These are phyloP conservation scores for Tichodroma muraria DNA, from an alignment of 2,113 vertebrate genomes.

Conservation along the genomic window DNA sequence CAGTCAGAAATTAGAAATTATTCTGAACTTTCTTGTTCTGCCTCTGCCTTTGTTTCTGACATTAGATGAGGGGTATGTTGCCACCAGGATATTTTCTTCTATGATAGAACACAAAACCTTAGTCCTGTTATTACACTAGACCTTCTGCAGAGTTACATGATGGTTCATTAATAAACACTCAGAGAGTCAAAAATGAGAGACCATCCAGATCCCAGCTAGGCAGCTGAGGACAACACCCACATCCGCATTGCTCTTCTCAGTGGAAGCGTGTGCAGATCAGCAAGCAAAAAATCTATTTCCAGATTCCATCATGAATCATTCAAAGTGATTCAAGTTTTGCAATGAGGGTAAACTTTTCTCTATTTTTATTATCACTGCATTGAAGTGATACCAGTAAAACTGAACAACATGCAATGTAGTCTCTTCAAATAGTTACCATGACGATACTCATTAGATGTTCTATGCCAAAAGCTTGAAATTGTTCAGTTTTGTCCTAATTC, in stretches of 20 bases:
- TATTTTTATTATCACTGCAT: constrained; percentile 13
- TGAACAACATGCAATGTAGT: background rate
- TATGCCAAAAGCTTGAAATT: constrained; percentile 11
- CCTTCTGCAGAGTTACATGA: background rate
- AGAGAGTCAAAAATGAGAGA: background rate
- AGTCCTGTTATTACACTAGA: background rate
- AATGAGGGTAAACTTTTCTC: background rate
- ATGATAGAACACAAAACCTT: background rate
- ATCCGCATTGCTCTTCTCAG: background rate
- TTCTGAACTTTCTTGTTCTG: background rate
- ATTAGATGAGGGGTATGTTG: background rate
- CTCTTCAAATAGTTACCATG: constrained; percentile 23
- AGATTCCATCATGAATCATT: background rate
- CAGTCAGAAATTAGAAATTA: background rate
- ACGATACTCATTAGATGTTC: constrained; percentile 24
- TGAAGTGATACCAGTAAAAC: background rate
- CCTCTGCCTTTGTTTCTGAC: background rate
- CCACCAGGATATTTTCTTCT: background rate
- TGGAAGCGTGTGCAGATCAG: background rate
- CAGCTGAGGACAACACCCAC: background rate
- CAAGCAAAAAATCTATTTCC: background rate
- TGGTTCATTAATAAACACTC: background rate
- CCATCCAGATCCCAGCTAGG: background rate
- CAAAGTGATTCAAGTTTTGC: background rate
- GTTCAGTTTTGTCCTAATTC: constrained; percentile 43